Conservation (phyloP, 2,797 vertebrate genomes). For the Neoniphon sammara region DNA sequence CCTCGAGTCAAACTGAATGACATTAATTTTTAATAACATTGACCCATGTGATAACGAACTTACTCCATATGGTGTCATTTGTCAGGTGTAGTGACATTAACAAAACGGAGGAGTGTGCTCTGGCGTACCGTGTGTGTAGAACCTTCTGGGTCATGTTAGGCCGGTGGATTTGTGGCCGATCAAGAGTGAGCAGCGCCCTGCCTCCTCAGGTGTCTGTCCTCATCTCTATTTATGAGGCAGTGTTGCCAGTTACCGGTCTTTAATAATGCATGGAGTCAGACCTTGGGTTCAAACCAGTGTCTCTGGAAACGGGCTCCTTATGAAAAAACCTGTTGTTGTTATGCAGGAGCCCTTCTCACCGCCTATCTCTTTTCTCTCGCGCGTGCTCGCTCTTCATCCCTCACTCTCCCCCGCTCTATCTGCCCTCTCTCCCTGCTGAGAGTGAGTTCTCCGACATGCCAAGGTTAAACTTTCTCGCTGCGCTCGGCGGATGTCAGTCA, state of each 20-base stretch:
- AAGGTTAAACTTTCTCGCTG: conserved; percentile 86
- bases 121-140: conserved; percentile 38
- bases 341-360: conserved; percentile 67
- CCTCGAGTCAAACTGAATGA: conserved; percentile 30
- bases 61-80: conserved; percentile 33
- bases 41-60: conserved; percentile 31
- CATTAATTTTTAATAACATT: conserved; percentile 30
- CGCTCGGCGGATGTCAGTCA: conserved; percentile 80
- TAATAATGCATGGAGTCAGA: conserved; percentile 83
- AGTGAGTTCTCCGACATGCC: conserved; percentile 76
- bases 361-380: conserved; percentile 54
- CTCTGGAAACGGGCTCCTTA: conserved; percentile 72
- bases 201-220: conserved; percentile 74
- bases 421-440: conserved; percentile 70
- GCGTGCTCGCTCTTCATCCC: conserved; percentile 53
- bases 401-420: conserved; percentile 60
- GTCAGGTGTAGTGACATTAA: conserved; percentile 37
- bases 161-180: conserved; percentile 71
- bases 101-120: conserved; percentile 20
- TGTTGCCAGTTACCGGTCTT: conserved; percentile 80
- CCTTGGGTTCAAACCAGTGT: conserved; percentile 80
- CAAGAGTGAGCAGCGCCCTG: conserved; percentile 71
- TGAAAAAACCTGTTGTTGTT: conserved; percentile 68
- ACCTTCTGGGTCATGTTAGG: conserved; percentile 71
- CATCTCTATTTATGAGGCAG: conserved; percentile 83